Evolutionary conservation across 2,797 vertebrate species (phyloP), one percentile per base, ranked within the genome.

Genomic region (Chlorospingus flavigularis): DNA sequence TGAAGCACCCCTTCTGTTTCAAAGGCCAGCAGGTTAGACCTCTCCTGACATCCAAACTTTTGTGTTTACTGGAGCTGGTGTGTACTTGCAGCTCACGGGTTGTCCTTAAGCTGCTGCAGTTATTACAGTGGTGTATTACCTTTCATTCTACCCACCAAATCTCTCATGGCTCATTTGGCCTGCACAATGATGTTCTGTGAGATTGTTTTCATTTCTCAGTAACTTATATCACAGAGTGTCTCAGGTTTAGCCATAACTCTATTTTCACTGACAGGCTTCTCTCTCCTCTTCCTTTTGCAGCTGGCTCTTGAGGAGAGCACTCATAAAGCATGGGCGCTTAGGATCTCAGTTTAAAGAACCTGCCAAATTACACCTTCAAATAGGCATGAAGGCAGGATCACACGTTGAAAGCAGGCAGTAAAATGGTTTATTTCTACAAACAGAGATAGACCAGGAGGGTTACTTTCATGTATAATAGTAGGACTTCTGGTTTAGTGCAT

Each of bases 131-230:
- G 17, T 87, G 81, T 61, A 93, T 74, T 87, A 74, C 74, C 83
- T 94, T 88, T 75, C 90, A 62, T 88, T 78, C 63, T 54, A 51
- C 35, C 55, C 75, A 77, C 77, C 81, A 87, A 93, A 80, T 45
- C 92, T 95, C 81, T 87, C 67, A 71, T 43, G 88, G 61, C 78
- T 85, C 91, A 68, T 96, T 92, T 89, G 61, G 48, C 0, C 25
- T 37, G 50, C 82, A 68, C 50, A 2, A 61, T 79, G 74, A 51
- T 85, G 79, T 70, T 94, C 80, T 84, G 66, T 1, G 47, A 91
- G 82, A 94, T 72, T 88, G 95, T 94, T 95, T 94, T 88, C 90
- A 80, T 94, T 95, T 94, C 92, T 91, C 79, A 82, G 77, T 77
- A 91, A 85, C 71, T 86, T 95, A 13, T 65, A 85, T 51, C 74